These are phyloP conservation scores for Diarsia dahlii DNA, from an alignment of 2,888 invertebrate species.

Conservation along the genomic window DNA sequence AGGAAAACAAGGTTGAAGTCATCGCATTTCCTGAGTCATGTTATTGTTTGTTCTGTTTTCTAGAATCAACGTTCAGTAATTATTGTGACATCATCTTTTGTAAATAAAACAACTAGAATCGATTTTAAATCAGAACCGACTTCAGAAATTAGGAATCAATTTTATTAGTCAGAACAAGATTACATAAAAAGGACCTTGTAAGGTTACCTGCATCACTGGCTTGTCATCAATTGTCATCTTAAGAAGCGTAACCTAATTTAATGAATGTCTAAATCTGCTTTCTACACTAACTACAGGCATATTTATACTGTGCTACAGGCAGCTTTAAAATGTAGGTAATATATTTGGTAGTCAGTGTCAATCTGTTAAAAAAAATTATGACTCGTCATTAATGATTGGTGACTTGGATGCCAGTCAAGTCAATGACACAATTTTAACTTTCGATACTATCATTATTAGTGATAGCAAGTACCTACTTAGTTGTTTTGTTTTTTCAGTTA, in stretches of 20 bases:
- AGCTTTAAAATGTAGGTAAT: no score
- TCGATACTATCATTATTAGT: not conserved
- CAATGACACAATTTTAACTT: slow-evolving; percentile 25
- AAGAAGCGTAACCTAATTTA: no score
- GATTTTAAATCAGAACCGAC: not conserved
- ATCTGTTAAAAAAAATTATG: not conserved
- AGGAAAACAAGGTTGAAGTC: slow-evolving; percentile 33
- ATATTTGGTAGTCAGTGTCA: not conserved
- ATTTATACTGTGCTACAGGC: no score
- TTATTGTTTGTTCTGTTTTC: slow-evolving; percentile 2
- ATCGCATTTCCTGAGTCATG: slow-evolving; percentile 34
- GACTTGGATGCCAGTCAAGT: slow-evolving; percentile 1
- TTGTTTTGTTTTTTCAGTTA: slow-evolving; percentile 22
- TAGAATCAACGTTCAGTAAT: slow-evolving; percentile 19
- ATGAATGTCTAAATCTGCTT: no score
- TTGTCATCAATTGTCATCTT: not conserved
- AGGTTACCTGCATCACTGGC: not conserved
- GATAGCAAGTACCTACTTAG: not conserved
- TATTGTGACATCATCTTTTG: slow-evolving; percentile 9
- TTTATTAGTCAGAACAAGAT: not conserved
- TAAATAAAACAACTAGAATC: slow-evolving; percentile 5
- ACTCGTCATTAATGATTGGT: not conserved
- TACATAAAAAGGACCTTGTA: not conserved
- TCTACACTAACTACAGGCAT: no score
- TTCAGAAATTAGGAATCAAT: slow-evolving; percentile 17